Evolutionary conservation across 53 echinoderm and acorn worm genomes (phyloP), one percentile per base, ranked within the genome.

Genomic region (Luidia sarsii): DNA sequence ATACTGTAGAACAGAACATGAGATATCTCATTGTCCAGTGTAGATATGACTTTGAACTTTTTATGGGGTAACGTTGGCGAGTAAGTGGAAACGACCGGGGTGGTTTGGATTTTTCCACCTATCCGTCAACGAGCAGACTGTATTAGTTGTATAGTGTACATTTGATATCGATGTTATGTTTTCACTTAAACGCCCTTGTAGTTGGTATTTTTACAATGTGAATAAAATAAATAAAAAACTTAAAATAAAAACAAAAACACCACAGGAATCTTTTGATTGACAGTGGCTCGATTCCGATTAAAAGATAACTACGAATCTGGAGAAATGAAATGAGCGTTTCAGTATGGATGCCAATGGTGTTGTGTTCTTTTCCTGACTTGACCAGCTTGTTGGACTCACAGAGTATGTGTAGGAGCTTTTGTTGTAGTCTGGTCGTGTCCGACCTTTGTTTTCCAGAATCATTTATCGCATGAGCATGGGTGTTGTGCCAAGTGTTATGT

Each of bases 401-500:
- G 2, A 1, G 15, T 24, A 31, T 70, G 27, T 77, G n/a, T 55
- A 10, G 25, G 1, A 28, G 1, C 7, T 22, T 30, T 16, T 23
- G 56, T 73, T 56, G 11, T 22, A 30, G 25, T 45, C 10, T 45
- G 37, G n/a, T 53, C 0, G 54, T 60, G 51, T 77, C n/a, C n/a
- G n/a, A n/a, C n/a, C n/a, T n/a, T n/a, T n/a, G n/a, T n/a, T n/a
- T n/a, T n/a, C n/a, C n/a, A n/a, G n/a, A n/a, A n/a, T n/a, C n/a
- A n/a, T n/a, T n/a, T n/a, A n/a, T n/a, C n/a, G 77, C 77, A 77
- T 77, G 65, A 19, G 52, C 52, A 20, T 52, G 70, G 77, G 77
- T 77, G 77, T 77, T 77, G 77, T 77, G 77, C 77, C 61, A 77
- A 77, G 57, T 18, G 57, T 75, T 31, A 6, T 13, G 18, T 75